phyloP scores from a whole-genome alignment of 2,113 vertebrate species.

The Corythaeola cristata region DNA sequence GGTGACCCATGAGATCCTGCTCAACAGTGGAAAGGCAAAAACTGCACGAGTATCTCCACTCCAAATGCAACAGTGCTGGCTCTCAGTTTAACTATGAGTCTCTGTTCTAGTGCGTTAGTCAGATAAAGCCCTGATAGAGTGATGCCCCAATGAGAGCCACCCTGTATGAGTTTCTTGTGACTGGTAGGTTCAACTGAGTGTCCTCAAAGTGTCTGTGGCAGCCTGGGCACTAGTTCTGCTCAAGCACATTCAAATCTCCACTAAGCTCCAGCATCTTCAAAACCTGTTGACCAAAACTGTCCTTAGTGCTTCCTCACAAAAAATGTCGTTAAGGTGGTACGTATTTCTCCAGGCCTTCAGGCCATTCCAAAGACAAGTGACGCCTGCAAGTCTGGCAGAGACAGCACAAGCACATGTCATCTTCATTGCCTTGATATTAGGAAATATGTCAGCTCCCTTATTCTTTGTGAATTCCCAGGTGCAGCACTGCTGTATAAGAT shows the following conservation, averaged over 20 bases:
- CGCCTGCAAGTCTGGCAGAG: background rate
- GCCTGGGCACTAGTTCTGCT: background rate
- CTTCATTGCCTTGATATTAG: background rate
- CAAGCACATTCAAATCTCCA: too few relatives aligned
- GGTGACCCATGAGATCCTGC: background rate
- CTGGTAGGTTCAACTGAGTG: background rate
- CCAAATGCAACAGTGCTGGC: background rate
- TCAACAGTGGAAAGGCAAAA: background rate
- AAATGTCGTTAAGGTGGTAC: background rate
- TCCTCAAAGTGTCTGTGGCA: background rate
- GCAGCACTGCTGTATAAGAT: background rate
- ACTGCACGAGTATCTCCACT: background rate
- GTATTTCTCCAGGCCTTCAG: background rate
- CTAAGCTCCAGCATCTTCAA: background rate
- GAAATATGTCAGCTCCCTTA: background rate
- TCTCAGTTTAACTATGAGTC: background rate
- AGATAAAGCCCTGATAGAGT: background rate
- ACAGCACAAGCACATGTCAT: rapidly evolving
- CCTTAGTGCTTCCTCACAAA: background rate
- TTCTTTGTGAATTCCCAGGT: background rate
- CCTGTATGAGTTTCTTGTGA: background rate
- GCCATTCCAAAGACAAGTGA: background rate
- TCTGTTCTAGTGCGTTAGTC: background rate
- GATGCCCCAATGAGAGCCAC: background rate
- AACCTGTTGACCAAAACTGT: background rate